phyloP scores from a whole-genome alignment of 2,113 vertebrate genomes.

The Muscicapa adusta region DNA sequence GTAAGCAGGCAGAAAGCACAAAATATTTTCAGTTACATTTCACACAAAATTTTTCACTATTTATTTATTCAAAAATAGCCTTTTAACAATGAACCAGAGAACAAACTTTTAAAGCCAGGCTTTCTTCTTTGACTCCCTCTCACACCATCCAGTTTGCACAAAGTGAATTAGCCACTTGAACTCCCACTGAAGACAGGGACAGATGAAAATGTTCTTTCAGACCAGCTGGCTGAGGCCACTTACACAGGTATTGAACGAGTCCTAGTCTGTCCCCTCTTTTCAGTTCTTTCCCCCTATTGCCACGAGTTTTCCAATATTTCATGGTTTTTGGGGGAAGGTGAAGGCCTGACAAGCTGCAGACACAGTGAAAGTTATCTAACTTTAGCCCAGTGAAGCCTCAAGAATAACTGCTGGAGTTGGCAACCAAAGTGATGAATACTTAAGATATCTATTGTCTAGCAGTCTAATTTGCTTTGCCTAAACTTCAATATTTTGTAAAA shows the following conservation, averaged over 20 bases:
- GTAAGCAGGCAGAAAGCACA: not conserved
- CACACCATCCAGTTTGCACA: not conserved
- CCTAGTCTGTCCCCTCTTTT: not conserved
- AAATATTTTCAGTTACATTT: not conserved
- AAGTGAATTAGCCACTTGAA: not conserved
- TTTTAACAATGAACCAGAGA: not conserved
- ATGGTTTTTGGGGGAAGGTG: rapidly evolving
- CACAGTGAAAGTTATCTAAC: not conserved
- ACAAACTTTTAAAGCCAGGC: not conserved
- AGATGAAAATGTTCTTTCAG: not conserved
- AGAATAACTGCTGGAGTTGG: not conserved
- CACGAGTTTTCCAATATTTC: not conserved
- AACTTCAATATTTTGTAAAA: not conserved
- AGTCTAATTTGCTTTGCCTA: not conserved
- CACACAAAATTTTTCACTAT: not conserved
- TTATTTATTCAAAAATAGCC: not conserved
- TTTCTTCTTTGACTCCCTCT: not conserved
- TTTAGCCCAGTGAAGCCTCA: not conserved
- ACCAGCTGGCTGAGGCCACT: not conserved
- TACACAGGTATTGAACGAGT: not conserved
- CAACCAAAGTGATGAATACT: not conserved
- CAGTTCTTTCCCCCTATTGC: not conserved
- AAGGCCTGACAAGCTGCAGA: not conserved
- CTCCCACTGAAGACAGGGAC: not conserved
- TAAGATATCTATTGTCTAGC: not conserved